These are phyloP conservation scores for Desmophyllum pertusum DNA, from an alignment of 92 coral and sea anemone genomes.

Conservation along the genomic window DNA sequence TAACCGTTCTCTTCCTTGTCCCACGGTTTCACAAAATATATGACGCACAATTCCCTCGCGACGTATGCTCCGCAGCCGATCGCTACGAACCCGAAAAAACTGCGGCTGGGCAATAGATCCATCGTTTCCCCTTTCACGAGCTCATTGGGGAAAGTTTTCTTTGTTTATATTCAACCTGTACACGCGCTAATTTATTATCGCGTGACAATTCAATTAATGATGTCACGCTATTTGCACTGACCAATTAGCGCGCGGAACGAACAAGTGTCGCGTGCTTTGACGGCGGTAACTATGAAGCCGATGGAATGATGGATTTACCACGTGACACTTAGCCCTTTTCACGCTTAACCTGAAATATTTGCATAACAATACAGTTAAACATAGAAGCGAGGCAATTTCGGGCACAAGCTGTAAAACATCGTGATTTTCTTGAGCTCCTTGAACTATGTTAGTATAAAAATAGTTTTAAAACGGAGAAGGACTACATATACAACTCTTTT, in stretches of 20 bases:
- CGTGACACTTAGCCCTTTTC: neutral
- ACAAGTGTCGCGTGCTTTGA: neutral
- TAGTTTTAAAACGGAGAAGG: too few species aligned
- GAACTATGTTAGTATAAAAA: too few species aligned
- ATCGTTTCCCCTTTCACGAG: slow-evolving; percentile 6
- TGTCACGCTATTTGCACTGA: neutral
- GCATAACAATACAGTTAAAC: too few species aligned
- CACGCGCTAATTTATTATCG: neutral
- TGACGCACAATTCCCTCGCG: slow-evolving; percentile 34
- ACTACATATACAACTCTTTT: too few species aligned
- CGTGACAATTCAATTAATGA: slow-evolving; percentile 38
- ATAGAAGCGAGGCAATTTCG: too few species aligned
- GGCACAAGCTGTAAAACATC: too few species aligned
- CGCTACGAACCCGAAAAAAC: slow-evolving; percentile 43
- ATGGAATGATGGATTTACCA: neutral
- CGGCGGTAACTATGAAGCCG: neutral
- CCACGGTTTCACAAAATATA: slow-evolving; percentile 39
- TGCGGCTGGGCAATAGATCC: slow-evolving; percentile 41
- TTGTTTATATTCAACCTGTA: neutral
- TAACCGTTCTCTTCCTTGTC: slow-evolving; percentile 51
- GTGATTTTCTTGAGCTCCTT: too few species aligned
- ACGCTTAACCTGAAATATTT: too few species aligned
- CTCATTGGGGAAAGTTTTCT: neutral
- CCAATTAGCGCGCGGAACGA: slow-evolving; percentile 9
- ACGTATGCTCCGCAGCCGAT: slow-evolving; percentile 68